Evolutionary conservation across 2,888 invertebrate species (phyloP).

Genomic region (Halocaridina rubra): DNA sequence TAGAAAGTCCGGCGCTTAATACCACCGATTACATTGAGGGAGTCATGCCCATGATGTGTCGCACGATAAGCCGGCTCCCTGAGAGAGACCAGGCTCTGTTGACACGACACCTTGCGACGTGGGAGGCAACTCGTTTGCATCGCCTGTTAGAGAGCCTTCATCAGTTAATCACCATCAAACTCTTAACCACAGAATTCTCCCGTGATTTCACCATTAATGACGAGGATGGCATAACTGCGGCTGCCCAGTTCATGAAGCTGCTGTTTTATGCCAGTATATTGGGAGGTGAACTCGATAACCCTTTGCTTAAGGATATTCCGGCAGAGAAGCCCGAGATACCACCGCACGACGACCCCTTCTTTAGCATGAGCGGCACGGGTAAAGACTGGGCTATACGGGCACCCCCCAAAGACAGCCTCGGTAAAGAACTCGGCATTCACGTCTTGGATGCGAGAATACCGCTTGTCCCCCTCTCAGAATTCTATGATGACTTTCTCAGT

Average conservation of each 20-base stretch:
- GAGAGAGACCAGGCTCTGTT: conserved; percentile 48
- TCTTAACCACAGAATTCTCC: conserved; percentile 57
- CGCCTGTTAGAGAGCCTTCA: conserved; percentile 53
- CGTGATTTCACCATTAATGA: conserved; percentile 70
- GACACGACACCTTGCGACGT: conserved; percentile 38
- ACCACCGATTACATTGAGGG: conserved; percentile 59
- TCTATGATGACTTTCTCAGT: conserved; percentile 93
- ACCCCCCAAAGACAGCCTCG: conserved; percentile 74
- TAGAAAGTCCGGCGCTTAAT: conserved; percentile 55
- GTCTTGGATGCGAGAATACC: conserved; percentile 86
- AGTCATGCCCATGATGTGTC: conserved; percentile 50
- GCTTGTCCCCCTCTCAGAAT: conserved; percentile 86
- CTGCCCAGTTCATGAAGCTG: conserved; percentile 90
- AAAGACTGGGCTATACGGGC: conserved; percentile 42
- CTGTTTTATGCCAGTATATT: conserved; percentile 88
- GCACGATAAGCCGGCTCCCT: conserved; percentile 44
- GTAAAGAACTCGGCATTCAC: conserved; percentile 79
- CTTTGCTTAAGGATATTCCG: conserved; percentile 47
- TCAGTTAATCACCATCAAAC: conserved; percentile 59
- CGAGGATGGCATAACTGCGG: conserved; percentile 84
- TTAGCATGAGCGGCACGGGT: conserved; percentile 77
- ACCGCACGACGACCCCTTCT: conserved; percentile 36
- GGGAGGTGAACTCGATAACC: conserved; percentile 73
- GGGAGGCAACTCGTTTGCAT: conserved; percentile 51
- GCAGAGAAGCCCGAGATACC: conserved; percentile 8